phyloP scores from a whole-genome alignment of 2,113 vertebrate species.

The Passer montanus region DNA sequence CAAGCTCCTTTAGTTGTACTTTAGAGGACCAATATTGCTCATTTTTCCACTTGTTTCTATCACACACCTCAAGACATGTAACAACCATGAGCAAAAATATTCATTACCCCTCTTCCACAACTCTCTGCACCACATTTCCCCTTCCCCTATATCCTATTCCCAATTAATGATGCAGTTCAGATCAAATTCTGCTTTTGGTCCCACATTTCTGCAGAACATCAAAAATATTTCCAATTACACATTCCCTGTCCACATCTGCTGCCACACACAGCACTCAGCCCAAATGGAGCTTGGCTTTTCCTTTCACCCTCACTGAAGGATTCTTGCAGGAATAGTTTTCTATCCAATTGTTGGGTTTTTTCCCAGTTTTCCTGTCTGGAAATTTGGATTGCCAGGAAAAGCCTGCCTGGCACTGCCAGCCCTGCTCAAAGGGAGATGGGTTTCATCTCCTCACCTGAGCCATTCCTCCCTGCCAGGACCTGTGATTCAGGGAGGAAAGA shows the following conservation, averaged over 20 bases:
- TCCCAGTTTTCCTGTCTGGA: neutral
- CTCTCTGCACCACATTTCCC: neutral
- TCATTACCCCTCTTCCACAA: neutral
- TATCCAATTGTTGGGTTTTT: neutral
- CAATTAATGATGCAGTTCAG: neutral
- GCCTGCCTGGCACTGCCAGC: neutral
- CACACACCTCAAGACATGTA: neutral
- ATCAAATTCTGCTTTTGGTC: neutral
- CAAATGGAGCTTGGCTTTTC: neutral
- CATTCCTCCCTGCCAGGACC: neutral
- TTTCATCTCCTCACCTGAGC: neutral
- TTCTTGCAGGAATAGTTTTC: neutral
- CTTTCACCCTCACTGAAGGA: neutral
- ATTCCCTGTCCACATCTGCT: neutral
- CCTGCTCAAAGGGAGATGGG: neutral
- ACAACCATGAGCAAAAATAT: neutral
- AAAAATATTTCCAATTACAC: neutral
- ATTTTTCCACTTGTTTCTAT: neutral
- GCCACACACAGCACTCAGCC: neutral
- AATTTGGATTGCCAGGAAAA: neutral
- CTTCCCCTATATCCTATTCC: neutral
- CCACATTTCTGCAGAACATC: neutral
- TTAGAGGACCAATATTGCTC: neutral
- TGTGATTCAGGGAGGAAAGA: neutral
- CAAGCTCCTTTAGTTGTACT: neutral